Evolutionary conservation across 1,140 invertebrate genomes (phyloP).

Genomic region (Parasteatoda tepidariorum): DNA sequence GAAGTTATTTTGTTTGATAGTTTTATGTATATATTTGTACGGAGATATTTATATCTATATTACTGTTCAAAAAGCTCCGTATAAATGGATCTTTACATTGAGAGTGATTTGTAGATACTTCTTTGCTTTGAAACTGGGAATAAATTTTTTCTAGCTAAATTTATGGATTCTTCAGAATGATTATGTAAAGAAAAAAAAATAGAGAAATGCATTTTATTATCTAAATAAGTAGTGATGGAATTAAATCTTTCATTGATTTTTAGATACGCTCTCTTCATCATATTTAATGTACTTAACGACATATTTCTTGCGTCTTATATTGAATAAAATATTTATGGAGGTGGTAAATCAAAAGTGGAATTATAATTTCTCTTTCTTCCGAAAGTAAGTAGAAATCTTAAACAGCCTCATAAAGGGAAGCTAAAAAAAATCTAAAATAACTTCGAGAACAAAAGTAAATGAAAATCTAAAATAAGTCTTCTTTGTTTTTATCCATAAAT

Average conservation of each 20-base stretch:
- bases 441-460: too few species aligned
- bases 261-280: constrained; percentile 10
- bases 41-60: constrained; percentile 34
- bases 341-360: too few species aligned
- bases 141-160: constrained; percentile 7
- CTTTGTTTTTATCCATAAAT: too few species aligned
- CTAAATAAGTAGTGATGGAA: constrained; percentile 40
- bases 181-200: neutral
- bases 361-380: too few species aligned
- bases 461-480: too few species aligned
- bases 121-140: constrained; percentile 8
- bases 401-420: too few species aligned
- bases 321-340: too few species aligned
- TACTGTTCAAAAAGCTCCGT: neutral
- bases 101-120: constrained; percentile 28
- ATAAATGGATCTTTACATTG: constrained; percentile 38
- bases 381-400: too few species aligned
- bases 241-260: constrained; percentile 42
- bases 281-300: constrained; percentile 16
- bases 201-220: constrained; percentile 21
- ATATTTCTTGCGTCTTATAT: too few species aligned
- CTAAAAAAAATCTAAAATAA: too few species aligned
- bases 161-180: neutral
- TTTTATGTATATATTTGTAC: constrained; percentile 4
- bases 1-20: constrained; percentile 49